Base-by-base conservation (phyloP, 2,888 invertebrate genomes). In the Apoda limacodes region DNA sequence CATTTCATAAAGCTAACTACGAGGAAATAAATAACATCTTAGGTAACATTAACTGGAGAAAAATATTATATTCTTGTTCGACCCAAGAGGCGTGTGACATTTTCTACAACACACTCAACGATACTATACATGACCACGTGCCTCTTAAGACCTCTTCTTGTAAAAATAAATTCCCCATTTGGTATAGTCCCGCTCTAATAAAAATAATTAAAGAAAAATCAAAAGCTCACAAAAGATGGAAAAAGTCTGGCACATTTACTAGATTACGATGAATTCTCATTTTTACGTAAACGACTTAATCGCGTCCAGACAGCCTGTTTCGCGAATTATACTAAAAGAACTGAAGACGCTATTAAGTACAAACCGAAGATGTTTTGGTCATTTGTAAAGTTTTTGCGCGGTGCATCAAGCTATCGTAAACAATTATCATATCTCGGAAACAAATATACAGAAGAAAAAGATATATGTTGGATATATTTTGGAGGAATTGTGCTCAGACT, bases 181-280 rank as follows among this genome's bases (percentile, higher is more conserved):
- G 17, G 17, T 17, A 17, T 17, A 32, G 34, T 20, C 25, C 6
- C 5, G 33, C 33, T 6, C 10, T 34, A 6, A 22, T 34, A 22
- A 28, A 29, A 12, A 29, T 34, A 4, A 34, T 34, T 12, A 34
- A 22, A 25, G 29, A 34, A 25, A 34, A 34, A 17, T 13, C 9
- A 17, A 34, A 34, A n/a, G 29, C 33, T 2, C 33, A 29, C 24
- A 11, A 6, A 7, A 10, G 28, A n/a, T 33, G 28, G 28, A 33
- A 33, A 15, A 33, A 24, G 17, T 28, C 15, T 14, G 21, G 25
- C 13, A 26, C n/a, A 15, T 13, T 15, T 23, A 9, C 20, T 22
- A 12, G 26, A 27, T 12, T 32, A 28, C 10, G 20, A 28, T 22
- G 33, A 34, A 10, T 34, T 34, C 17, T 5, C 5, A 6, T 17